These are phyloP conservation scores for Arctopsyche grandis DNA, from an alignment of 1,140 invertebrate genomes.

Conservation along the genomic window DNA sequence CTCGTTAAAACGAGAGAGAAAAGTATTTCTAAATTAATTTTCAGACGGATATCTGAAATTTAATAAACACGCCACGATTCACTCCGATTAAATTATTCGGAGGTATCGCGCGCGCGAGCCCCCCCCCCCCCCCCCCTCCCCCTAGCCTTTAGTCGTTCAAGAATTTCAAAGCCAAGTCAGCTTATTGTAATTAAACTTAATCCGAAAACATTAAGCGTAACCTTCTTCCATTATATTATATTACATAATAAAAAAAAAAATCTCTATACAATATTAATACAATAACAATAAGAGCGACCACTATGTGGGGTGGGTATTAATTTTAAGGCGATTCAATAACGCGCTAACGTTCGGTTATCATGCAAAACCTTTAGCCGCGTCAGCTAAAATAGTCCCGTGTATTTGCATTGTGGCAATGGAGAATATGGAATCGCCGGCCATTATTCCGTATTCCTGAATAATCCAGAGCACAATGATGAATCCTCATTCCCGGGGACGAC, in stretches of 20 bases:
- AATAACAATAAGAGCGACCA: not conserved
- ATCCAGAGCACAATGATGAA: constrained; percentile 38
- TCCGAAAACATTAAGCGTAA: not conserved
- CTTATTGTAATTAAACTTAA: not conserved
- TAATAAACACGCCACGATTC: constrained; percentile 23
- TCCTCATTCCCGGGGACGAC: constrained; percentile 7
- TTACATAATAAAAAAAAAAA: not conserved
- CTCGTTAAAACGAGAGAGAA: not conserved
- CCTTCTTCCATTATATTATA: not conserved
- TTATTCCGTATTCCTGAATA: constrained; percentile 39
- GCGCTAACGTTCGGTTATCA: not conserved
- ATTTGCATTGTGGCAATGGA: constrained; percentile 33
- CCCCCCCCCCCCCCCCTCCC: too few relatives aligned
- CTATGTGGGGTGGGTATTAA: not conserved
- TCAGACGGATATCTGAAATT: constrained; percentile 10
- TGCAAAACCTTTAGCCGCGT: constrained; percentile 10
- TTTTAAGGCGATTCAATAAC: not conserved
- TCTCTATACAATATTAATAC: not conserved
- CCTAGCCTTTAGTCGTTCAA: not conserved
- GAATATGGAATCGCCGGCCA: constrained; percentile 32
- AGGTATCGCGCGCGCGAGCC: not conserved
- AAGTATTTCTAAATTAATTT: constrained; percentile 14
- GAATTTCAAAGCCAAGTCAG: not conserved
- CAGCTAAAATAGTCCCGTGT: not conserved
- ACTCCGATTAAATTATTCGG: constrained; percentile 17